These are phyloP conservation scores for Bungarus multicinctus DNA, from an alignment of 2,113 vertebrate genomes.

Conservation along the genomic window DNA sequence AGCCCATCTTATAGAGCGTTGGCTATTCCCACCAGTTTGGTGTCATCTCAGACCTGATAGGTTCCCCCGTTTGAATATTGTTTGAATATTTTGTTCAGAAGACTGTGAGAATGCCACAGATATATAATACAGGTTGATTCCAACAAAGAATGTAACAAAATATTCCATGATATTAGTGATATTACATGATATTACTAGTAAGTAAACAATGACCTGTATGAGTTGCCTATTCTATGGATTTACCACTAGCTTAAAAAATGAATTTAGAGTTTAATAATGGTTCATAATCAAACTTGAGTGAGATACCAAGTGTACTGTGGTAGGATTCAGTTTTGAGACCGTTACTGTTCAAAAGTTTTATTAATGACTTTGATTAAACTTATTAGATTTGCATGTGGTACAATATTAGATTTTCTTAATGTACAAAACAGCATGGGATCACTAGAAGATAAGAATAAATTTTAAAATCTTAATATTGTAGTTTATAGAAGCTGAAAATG, in stretches of 20 bases:
- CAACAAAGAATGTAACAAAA: neutral
- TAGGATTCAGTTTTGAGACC: neutral
- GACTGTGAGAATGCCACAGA: neutral
- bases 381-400: neutral
- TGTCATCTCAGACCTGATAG: neutral
- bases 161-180: neutral
- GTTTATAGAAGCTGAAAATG: neutral
- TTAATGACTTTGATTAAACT: neutral
- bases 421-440: neutral
- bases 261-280: neutral
- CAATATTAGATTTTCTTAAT: neutral
- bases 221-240: neutral
- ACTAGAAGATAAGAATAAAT: neutral
- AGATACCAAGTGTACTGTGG: neutral
- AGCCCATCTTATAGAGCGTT: neutral
- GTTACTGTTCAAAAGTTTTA: neutral
- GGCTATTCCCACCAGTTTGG: neutral
- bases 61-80: neutral
- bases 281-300: neutral
- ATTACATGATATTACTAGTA: too few relatives aligned
- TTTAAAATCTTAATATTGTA: neutral
- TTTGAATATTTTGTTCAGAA: neutral
- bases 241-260: neutral
- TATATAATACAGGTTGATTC: neutral
- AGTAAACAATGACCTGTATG: neutral